These are phyloP conservation scores for Okapia johnstoni DNA, from an alignment of 2,113 vertebrate species.

Conservation along the genomic window DNA sequence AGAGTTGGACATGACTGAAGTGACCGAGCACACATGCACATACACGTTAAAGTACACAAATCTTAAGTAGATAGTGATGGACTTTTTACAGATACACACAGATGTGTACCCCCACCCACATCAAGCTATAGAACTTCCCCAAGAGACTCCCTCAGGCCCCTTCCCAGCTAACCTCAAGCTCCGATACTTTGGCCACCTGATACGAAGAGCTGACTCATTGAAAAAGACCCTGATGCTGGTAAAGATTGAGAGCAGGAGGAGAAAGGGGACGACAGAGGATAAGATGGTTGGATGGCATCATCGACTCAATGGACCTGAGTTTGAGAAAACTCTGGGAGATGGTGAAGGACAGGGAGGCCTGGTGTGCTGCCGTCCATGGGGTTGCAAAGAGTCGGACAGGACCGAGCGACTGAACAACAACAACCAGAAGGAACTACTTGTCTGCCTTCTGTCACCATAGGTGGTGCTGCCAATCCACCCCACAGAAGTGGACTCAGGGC, in stretches of 20 bases:
- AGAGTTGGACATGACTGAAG: neutral
- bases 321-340: neutral
- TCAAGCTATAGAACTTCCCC: neutral
- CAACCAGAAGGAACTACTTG: neutral
- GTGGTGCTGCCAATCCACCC: neutral
- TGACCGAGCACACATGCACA: neutral
- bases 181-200: neutral
- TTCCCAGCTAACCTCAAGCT: neutral
- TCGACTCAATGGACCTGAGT: neutral
- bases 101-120: neutral
- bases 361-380: neutral
- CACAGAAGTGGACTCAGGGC: neutral
- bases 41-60: neutral
- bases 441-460: neutral
- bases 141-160: neutral
- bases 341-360: neutral
- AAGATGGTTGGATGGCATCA: neutral
- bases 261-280: neutral
- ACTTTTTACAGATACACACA: neutral
- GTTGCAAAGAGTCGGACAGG: neutral
- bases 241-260: neutral
- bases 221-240: neutral
- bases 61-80: neutral
- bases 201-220: neutral
- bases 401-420: neutral